Evolutionary conservation across 2,797 vertebrate genomes (phyloP), one percentile per base, ranked within the genome.

Genomic region (Rhinatrema bivittatum): DNA sequence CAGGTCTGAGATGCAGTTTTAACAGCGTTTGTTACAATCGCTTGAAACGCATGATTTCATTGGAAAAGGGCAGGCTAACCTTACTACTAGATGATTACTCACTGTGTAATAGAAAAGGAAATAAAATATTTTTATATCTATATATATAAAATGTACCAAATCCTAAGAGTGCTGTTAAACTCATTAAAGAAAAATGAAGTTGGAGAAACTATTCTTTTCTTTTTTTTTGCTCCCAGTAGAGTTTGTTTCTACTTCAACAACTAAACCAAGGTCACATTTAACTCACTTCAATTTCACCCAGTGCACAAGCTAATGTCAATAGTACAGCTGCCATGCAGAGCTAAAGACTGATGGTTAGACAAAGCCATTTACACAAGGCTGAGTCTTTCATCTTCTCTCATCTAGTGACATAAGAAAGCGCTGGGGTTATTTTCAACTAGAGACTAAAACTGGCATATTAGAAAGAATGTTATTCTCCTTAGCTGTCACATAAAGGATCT

Each of bases 251-350:
- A 84, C 82, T 85, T 84, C 79, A 86, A 78, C 79, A 85, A 81
- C 80, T 84, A 84, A 85, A 78, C 74, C 84, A 87, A 87, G 85
- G 85, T 87, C 84, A 86, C 79, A 83, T 81, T 83, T 83, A 83
- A 84, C 81, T 85, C 76, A 80, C 79, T 87, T 82, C 81, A 81
- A 84, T 87, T 85, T 81, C 82, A 85, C 79, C 78, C 81, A 80
- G 82, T 78, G 81, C 79, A 81, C 79, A 82, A 82, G 79, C 73
- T 85, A 85, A 85, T 86, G 84, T 87, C 79, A 86, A 81, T 82
- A 83, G 75, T 81, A 81, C 75, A 81, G 79, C 79, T 83, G 78
- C 76, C 81, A 83, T 67, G 79, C 81, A 79, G 74, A 81, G 84
- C 78, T 78, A 78, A 84, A 86, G 85, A 86, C 79, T 81, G 78